phyloP scores from a whole-genome alignment of 2,888 invertebrate species.

The Hemistola chrysoprasaria region DNA sequence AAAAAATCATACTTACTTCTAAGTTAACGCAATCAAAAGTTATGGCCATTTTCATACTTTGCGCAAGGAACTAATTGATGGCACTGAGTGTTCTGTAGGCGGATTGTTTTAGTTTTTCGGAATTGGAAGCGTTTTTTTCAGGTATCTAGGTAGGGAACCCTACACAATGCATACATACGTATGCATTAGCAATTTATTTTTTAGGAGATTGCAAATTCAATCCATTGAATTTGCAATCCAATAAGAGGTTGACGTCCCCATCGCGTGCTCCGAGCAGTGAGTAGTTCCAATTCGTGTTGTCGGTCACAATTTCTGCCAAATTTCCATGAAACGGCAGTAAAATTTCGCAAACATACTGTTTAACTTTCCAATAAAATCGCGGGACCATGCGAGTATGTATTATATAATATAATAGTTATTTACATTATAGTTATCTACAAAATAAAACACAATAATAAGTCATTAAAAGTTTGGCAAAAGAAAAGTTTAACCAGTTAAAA shows the following conservation, averaged over 20 bases:
- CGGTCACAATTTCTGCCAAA: slow-evolving; percentile 43
- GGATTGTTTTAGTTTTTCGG: too few species aligned
- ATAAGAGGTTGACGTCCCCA: slow-evolving; percentile 41
- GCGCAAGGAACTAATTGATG: too few species aligned
- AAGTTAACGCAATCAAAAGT: too few species aligned
- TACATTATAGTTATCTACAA: too few species aligned
- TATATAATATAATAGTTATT: neutral
- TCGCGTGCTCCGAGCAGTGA: slow-evolving; percentile 41
- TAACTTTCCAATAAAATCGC: slow-evolving; percentile 43
- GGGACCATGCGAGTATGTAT: slow-evolving; percentile 27
- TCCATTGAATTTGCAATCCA: too few species aligned
- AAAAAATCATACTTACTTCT: too few species aligned
- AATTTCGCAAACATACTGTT: slow-evolving; percentile 42
- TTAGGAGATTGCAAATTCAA: slow-evolving; percentile 1
- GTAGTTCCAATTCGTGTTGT: slow-evolving; percentile 27
- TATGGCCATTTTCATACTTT: too few species aligned
- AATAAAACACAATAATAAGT: slow-evolving; percentile 8
- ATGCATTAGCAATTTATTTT: too few species aligned
- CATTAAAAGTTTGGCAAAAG: slow-evolving; percentile 21
- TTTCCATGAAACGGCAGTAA: slow-evolving; percentile 54
- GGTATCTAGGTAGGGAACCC: too few species aligned
- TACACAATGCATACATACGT: too few species aligned
- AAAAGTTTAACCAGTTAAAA: slow-evolving; percentile 15
- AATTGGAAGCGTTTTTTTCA: too few species aligned
- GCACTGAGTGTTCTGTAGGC: too few species aligned